A percentile compares a stretch with the other conserved stretches of the same genome.
These are phyloP conservation scores for Apteryx mantelli DNA, from an alignment of 2,113 vertebrate species.

Conservation along the genomic window DNA sequence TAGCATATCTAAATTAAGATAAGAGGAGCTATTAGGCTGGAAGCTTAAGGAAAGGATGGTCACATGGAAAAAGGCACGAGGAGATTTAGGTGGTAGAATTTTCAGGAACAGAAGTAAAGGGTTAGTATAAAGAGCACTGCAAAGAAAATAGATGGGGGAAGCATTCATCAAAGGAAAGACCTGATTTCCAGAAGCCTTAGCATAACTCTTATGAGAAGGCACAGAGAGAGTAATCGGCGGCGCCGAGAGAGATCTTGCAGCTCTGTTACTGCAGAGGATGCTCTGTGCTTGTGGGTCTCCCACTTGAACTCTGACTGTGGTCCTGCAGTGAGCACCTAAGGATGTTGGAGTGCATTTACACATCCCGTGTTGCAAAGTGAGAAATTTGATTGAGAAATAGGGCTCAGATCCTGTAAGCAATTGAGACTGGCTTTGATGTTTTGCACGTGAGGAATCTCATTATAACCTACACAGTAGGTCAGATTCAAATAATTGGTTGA, in stretches of 20 bases:
- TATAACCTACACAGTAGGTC: neutral
- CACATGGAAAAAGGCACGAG: neutral
- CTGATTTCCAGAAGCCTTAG: neutral
- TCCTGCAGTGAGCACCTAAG: neutral
- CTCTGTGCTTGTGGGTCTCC: neutral
- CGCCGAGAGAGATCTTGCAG: neutral
- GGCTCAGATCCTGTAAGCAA: neutral
- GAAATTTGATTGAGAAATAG: neutral
- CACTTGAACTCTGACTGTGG: rapidly evolving
- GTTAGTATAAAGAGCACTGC: neutral
- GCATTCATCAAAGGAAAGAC: neutral
- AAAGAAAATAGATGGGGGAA: neutral
- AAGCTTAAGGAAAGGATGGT: neutral
- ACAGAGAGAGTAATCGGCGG: neutral
- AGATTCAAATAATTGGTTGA: neutral
- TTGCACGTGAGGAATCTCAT: neutral
- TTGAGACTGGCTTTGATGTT: neutral
- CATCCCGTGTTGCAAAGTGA: rapidly evolving
- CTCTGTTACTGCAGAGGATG: neutral
- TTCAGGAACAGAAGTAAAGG: neutral
- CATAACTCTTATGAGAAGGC: neutral
- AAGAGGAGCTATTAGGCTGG: neutral
- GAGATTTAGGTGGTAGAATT: neutral
- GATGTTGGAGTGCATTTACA: neutral
- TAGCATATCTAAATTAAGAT: neutral